Conservation (phyloP, 2,888 invertebrate species). For the Fragum sueziense region DNA sequence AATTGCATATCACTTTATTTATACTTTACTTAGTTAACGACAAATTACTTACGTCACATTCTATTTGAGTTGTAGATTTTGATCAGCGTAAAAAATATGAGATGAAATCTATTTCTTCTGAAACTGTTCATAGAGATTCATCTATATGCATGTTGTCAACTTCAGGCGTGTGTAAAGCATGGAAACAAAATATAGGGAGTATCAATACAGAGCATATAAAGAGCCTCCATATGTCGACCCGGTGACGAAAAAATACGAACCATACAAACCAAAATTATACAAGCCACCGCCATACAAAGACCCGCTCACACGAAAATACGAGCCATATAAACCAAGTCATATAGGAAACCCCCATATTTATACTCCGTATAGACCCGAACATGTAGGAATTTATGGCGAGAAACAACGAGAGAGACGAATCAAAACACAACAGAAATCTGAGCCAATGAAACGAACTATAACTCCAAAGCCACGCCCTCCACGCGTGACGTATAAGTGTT, state of each 20-base stretch:
- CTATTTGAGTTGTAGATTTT: too few species aligned
- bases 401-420: not conserved
- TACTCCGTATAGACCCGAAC: not conserved
- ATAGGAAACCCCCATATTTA: not conserved
- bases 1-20: too few species aligned
- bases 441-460: not conserved
- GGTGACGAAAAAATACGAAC: not conserved
- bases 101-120: too few species aligned
- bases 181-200: not conserved
- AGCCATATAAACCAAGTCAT: not conserved
- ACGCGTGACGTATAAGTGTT: conserved; percentile 3
- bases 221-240: not conserved
- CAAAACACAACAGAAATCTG: not conserved
- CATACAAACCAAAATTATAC: not conserved
- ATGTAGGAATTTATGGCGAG: conserved; percentile 12
- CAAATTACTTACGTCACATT: too few species aligned
- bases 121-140: too few species aligned
- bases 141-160: too few species aligned
- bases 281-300: not conserved
- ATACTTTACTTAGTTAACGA: too few species aligned
- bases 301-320: conserved; percentile 7
- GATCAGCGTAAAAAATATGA: too few species aligned
- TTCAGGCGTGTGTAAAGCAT: not conserved
- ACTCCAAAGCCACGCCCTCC: not conserved
- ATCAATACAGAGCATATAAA: not conserved